A percentile compares a stretch with the other conserved stretches of the same genome.
Conservation (phyloP, 1,140 invertebrate genomes). For the Schlechtendalia chinensis region DNA sequence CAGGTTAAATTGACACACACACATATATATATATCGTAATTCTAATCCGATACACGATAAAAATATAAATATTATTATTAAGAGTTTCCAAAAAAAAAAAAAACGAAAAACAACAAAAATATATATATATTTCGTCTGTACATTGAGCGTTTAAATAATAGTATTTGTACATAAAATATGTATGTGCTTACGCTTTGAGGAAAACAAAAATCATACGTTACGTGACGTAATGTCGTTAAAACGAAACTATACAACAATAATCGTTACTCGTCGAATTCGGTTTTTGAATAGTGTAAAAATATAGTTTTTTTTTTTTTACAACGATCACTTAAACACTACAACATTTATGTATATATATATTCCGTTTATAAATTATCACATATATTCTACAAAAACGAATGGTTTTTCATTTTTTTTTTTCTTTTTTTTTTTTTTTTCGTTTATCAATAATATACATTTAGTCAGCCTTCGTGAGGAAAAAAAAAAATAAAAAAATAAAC, state of each 20-base stretch:
- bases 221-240: background rate
- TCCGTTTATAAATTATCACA: conserved; percentile 41
- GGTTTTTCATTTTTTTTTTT: background rate
- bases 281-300: background rate
- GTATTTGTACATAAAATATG: background rate
- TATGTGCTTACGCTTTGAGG: background rate
- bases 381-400: conserved; percentile 30
- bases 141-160: conserved; percentile 43
- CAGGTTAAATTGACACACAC: too few species aligned
- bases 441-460: conserved; percentile 36
- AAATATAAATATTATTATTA: background rate
- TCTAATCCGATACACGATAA: too few species aligned
- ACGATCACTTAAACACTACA: background rate
- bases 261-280: conserved; percentile 3
- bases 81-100: conserved; percentile 7
- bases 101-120: too few species aligned
- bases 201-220: conserved; percentile 12
- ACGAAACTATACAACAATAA: background rate
- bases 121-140: conserved; percentile 7
- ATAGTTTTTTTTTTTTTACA: too few species aligned
- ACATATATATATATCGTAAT: too few species aligned
- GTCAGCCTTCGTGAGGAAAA: conserved; percentile 37
- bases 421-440: background rate
- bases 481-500: conserved; percentile 1
- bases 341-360: background rate